A percentile compares a stretch with the other conserved stretches of the same genome.
Evolutionary conservation across 2,888 invertebrate genomes (phyloP).

Genomic region (Rapana venosa): DNA sequence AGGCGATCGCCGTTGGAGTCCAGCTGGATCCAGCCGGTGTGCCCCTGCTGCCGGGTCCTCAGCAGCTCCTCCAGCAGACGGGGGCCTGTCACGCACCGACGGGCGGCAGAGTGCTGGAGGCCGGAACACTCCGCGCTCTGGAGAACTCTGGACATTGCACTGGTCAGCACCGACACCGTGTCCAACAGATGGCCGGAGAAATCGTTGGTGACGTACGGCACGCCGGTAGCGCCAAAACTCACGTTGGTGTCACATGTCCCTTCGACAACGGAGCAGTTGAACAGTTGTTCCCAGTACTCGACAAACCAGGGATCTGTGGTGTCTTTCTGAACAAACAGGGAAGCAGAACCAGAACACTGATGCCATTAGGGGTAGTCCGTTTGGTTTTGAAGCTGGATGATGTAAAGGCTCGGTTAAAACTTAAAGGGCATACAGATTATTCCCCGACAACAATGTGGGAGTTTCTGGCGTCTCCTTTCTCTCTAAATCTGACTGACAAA

Average conservation of each 20-base stretch:
- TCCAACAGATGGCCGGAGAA: conserved; percentile 35
- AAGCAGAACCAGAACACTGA: neutral
- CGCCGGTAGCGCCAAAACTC: neutral
- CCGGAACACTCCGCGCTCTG: conserved; percentile 26
- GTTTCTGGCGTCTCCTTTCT: no score
- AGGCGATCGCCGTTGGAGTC: conserved; percentile 41
- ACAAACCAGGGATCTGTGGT: conserved; percentile 66
- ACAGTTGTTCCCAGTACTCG: conserved; percentile 66
- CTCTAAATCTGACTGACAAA: no score
- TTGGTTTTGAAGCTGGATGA: no score
- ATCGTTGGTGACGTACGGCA: neutral
- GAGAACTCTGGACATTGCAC: conserved; percentile 42
- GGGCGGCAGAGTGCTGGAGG: conserved; percentile 21
- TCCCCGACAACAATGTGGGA: no score
- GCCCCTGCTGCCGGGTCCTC: conserved; percentile 31
- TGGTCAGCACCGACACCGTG: conserved; percentile 41
- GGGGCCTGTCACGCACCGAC: conserved; percentile 43
- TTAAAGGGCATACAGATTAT: no score
- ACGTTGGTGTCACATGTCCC: conserved; percentile 36
- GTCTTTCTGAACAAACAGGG: conserved; percentile 10
- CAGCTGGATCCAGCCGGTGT: conserved; percentile 39
- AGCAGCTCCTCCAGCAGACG: conserved; percentile 41
- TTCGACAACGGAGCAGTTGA: conserved; percentile 56
- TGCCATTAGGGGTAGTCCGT: neutral
- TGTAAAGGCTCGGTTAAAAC: no score